Conservation (phyloP, 2,113 vertebrate species). For the Hippocampus abdominalis region DNA sequence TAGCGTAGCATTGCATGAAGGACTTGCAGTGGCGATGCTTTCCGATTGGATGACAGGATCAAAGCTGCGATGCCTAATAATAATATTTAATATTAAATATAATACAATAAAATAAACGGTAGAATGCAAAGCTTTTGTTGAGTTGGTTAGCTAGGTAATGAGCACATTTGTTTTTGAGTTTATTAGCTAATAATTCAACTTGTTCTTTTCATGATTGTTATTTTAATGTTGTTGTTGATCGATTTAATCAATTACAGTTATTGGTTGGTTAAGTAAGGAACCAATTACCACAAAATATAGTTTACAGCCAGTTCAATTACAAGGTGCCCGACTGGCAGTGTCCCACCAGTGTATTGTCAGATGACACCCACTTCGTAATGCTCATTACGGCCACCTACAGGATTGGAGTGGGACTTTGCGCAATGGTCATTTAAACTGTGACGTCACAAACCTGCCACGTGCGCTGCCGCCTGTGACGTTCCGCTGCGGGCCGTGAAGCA, state of each 20-base stretch:
- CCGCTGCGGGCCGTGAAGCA: conserved; percentile 84
- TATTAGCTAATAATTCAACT: too few relatives aligned
- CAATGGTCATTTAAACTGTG: too few relatives aligned
- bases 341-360: too few relatives aligned
- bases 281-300: too few relatives aligned
- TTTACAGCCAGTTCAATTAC: too few relatives aligned
- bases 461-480: conserved; percentile 85
- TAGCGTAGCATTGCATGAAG: conserved; percentile 77
- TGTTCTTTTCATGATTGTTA: too few relatives aligned
- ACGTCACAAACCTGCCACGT: conserved; percentile 72
- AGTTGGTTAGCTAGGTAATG: not conserved
- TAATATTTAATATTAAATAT: not conserved
- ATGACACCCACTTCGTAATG: too few relatives aligned
- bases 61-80: conserved; percentile 76
- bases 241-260: too few relatives aligned
- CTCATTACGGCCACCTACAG: not conserved
- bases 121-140: not conserved
- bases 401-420: not conserved
- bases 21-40: conserved; percentile 68
- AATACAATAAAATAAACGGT: not conserved
- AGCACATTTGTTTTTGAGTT: too few relatives aligned
- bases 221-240: too few relatives aligned
- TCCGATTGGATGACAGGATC: conserved; percentile 71
- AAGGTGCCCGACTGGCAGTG: too few relatives aligned
- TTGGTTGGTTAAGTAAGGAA: too few relatives aligned